These are phyloP conservation scores for Drosophila arawakana DNA, from an alignment of 1,140 invertebrate genomes.

Conservation along the genomic window DNA sequence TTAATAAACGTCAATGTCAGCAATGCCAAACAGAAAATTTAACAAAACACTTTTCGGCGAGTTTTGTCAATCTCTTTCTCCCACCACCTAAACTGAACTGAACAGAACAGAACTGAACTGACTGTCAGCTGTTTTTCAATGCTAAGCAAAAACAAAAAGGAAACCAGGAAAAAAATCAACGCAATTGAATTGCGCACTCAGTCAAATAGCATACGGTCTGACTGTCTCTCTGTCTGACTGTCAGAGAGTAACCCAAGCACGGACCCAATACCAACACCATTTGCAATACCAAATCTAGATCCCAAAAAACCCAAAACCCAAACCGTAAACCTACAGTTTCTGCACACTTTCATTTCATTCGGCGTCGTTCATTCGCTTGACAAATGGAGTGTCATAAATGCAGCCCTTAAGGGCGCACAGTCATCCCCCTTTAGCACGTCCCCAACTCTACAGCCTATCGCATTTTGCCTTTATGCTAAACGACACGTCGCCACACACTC, in stretches of 20 bases:
- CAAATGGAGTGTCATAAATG: constrained; percentile 84
- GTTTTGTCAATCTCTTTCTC: constrained; percentile 36
- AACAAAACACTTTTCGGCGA: constrained; percentile 71
- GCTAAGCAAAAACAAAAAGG: constrained; percentile 48
- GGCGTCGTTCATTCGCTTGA: constrained; percentile 76
- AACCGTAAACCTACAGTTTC: constrained; percentile 48
- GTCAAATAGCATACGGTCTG: constrained; percentile 20
- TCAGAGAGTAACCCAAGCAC: constrained; percentile 50
- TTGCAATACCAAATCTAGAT: constrained; percentile 44
- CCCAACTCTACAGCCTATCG: constrained; percentile 30
- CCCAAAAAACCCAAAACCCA: constrained; percentile 49
- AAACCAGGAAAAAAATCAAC: constrained; percentile 50
- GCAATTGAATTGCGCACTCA: constrained; percentile 81
- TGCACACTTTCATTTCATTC: constrained; percentile 69
- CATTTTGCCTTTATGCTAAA: constrained; percentile 73
- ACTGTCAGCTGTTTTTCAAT: constrained; percentile 34
- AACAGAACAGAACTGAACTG: no score
- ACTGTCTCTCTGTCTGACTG: constrained; percentile 6
- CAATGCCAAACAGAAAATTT: constrained; percentile 74
- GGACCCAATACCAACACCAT: constrained; percentile 44
- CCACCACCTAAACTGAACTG: no score
- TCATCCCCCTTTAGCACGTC: background rate
- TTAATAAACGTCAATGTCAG: constrained; percentile 83
- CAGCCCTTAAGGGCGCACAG: constrained; percentile 75
- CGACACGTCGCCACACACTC: constrained; percentile 65